Percentiles rank a stretch among this genome's conserved stretches.
Conservation (phyloP, 2,797 vertebrate species). For the Dipus sagitta region DNA sequence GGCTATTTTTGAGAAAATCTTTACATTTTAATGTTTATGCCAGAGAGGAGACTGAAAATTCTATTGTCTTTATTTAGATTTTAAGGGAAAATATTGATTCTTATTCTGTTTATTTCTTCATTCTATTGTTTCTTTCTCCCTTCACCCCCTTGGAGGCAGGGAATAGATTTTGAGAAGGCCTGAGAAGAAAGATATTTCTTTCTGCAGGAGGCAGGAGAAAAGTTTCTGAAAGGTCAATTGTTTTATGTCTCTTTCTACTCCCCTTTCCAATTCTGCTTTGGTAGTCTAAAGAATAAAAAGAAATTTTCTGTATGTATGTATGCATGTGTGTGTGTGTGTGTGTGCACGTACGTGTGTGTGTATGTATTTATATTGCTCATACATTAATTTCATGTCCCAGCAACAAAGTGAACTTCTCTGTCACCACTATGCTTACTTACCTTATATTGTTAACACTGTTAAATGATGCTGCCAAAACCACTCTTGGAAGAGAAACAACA, state of each 20-base stretch:
- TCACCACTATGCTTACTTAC: slow-evolving; percentile 14
- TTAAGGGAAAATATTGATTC: slow-evolving; percentile 76
- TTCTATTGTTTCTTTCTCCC: slow-evolving; percentile 62
- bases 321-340: slow-evolving; percentile 57
- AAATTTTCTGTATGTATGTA: slow-evolving; percentile 47
- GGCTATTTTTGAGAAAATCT: slow-evolving; percentile 81
- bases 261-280: slow-evolving; percentile 57
- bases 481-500: slow-evolving; percentile 58
- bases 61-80: slow-evolving; percentile 80
- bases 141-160: slow-evolving; percentile 41
- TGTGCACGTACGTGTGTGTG: slow-evolving; percentile 39
- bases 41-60: slow-evolving; percentile 73
- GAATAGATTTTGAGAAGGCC: slow-evolving; percentile 57
- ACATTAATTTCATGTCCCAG: slow-evolving; percentile 46
- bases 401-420: slow-evolving; percentile 62
- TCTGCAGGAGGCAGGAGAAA: slow-evolving; percentile 76
- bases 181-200: slow-evolving; percentile 67
- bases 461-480: slow-evolving; percentile 59
- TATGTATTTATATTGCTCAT: slow-evolving; percentile 64
- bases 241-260: slow-evolving; percentile 52
- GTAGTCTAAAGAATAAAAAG: slow-evolving; percentile 67
- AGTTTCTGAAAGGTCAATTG: slow-evolving; percentile 71
- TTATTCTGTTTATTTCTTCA: slow-evolving; percentile 80
- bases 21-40: slow-evolving; percentile 82
- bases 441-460: slow-evolving; percentile 76